Evolutionary conservation across 2,797 vertebrate genomes (phyloP).

Genomic region (Okamejei kenojei): DNA sequence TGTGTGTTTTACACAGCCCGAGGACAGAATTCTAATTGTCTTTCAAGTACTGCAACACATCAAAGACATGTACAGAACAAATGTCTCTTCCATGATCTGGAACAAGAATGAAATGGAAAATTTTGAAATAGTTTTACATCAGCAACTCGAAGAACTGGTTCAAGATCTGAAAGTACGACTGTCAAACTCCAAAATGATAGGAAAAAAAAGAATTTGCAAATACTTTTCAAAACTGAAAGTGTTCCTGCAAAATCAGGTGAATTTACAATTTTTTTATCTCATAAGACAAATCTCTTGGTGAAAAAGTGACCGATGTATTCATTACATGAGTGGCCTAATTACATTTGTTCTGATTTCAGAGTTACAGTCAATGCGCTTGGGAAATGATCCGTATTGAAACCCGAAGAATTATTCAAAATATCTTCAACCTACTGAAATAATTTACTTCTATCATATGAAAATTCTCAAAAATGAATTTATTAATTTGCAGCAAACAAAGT

Average conservation of each 20-base stretch:
- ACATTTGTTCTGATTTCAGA: neutral
- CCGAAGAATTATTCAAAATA: neutral
- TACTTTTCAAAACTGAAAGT: neutral
- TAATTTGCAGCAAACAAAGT: neutral
- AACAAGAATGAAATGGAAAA: neutral
- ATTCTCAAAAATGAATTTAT: neutral
- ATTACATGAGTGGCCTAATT: neutral
- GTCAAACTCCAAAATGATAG: neutral
- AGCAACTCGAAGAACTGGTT: neutral
- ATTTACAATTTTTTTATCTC: neutral
- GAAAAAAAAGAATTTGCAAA: neutral
- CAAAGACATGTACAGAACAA: neutral
- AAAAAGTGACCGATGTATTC: neutral
- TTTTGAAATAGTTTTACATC: neutral
- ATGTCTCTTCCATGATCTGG: neutral
- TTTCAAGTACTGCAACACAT: neutral
- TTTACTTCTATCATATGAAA: neutral
- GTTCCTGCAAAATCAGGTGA: neutral
- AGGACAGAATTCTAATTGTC: neutral
- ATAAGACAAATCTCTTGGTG: neutral
- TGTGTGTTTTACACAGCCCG: neutral
- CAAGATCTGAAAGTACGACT: neutral
- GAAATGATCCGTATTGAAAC: neutral
- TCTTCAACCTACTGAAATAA: neutral
- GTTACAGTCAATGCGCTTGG: neutral